Percentiles rank a stretch among this genome's conserved stretches.
Evolutionary conservation across 2,113 vertebrate species (phyloP).

Genomic region (Semnornis frantzii): DNA sequence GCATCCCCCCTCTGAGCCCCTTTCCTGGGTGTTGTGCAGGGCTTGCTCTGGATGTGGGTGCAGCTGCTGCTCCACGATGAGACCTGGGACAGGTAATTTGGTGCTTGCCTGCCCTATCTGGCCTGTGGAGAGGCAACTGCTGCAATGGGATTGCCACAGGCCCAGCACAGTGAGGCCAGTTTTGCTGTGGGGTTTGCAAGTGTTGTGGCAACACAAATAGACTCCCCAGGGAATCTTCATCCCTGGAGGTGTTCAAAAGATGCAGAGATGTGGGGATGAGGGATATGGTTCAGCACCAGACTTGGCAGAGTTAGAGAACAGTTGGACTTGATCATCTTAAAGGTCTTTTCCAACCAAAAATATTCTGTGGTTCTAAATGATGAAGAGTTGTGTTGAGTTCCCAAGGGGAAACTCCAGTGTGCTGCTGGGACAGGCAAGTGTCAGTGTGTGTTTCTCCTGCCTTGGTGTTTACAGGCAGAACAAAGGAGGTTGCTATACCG

Average conservation of each 20-base stretch:
- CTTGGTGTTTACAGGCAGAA: not conserved
- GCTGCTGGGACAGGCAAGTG: not conserved
- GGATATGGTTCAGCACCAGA: no score
- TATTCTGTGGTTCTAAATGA: not conserved
- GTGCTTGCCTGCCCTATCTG: no score
- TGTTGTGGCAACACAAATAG: not conserved
- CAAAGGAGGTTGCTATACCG: not conserved
- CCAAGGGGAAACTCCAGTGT: not conserved
- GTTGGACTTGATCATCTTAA: no score
- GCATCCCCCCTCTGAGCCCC: not conserved
- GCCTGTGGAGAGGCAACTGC: not conserved
- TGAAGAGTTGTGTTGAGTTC: fast-evolving
- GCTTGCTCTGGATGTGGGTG: fast-evolving
- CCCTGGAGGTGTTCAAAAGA: no score
- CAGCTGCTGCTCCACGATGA: fast-evolving
- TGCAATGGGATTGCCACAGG: fast-evolving
- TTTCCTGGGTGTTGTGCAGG: not conserved
- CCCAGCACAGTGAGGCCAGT: not conserved
- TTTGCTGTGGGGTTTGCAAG: not conserved
- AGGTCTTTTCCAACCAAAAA: no score
- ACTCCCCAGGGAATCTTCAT: no score
- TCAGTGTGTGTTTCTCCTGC: fast-evolving
- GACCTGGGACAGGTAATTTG: not conserved
- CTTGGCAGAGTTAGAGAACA: no score
- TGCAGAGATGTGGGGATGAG: no score